Conservation (phyloP, 2,113 vertebrate species). For the Herpailurus yagouaroundi region DNA sequence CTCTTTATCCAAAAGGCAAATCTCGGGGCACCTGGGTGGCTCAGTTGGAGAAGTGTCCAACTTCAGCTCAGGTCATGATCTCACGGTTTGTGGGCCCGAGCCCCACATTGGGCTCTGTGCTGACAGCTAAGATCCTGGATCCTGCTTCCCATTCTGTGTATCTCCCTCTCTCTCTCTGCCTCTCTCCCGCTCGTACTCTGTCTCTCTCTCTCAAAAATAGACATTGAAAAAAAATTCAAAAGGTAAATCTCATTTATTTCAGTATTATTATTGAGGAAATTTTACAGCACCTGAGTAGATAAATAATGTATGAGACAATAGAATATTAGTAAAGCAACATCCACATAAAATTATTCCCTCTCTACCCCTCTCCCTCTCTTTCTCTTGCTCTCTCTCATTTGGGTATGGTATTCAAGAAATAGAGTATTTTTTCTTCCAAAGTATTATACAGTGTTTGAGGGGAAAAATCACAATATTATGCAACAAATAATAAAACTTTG, state of each 20-base stretch:
- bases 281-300: neutral
- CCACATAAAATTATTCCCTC: neutral
- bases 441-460: neutral
- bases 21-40: neutral
- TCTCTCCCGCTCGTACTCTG: no score
- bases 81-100: no score
- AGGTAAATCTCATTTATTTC: neutral
- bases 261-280: neutral
- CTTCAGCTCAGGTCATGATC: no score
- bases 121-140: no score
- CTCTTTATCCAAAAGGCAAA: neutral
- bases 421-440: neutral
- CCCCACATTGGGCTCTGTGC: no score
- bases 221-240: neutral
- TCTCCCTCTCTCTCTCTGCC: no score
- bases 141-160: no score
- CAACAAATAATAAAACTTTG: neutral
- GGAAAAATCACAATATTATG: neutral
- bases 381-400: neutral
- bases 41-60: no score
- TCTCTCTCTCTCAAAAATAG: no score
- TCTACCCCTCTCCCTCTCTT: no score
- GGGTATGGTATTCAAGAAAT: neutral
- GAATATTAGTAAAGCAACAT: neutral
- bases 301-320: neutral